These are phyloP conservation scores for Brachyopa scutellaris DNA, from an alignment of 2,888 invertebrate species.

Conservation along the genomic window DNA sequence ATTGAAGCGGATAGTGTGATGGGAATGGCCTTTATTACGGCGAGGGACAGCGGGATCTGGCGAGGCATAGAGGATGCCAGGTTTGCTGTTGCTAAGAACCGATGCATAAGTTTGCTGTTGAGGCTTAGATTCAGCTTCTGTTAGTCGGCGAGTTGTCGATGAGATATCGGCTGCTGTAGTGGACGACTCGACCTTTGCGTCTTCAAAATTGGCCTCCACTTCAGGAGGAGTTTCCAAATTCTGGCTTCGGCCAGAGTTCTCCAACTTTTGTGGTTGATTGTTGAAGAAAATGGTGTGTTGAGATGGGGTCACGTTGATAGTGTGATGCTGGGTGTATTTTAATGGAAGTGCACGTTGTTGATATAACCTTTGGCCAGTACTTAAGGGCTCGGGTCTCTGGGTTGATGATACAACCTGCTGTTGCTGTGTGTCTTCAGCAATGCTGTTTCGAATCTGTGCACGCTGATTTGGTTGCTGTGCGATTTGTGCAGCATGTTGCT, in stretches of 20 bases:
- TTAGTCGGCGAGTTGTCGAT: constrained; percentile 5
- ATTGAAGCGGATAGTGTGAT: constrained; percentile 34
- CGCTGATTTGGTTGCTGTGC: constrained; percentile 6
- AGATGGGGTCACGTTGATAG: constrained; percentile 77
- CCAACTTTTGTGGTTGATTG: constrained; percentile 41
- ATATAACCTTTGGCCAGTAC: constrained; percentile 72
- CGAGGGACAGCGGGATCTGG: not conserved
- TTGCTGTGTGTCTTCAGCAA: not conserved
- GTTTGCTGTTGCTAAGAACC: constrained; percentile 31
- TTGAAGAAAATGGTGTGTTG: constrained; percentile 78
- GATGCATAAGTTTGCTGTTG: constrained; percentile 34
- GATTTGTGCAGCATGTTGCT: constrained; percentile 4
- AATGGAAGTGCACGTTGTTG: constrained; percentile 29
- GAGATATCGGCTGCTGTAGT: not conserved
- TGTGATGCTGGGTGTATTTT: constrained; percentile 77
- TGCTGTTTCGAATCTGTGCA: too few relatives aligned
- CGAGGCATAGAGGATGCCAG: constrained; percentile 52
- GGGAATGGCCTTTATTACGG: too few relatives aligned
- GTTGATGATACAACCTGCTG: constrained; percentile 14
- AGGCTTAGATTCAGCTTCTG: constrained; percentile 2
- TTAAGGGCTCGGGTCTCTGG: constrained; percentile 24
- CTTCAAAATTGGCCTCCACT: not conserved
- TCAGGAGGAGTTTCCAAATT: constrained; percentile 42
- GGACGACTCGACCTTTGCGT: constrained; percentile 3
- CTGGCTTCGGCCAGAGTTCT: constrained; percentile 69